These are phyloP conservation scores for Isoperla grammatica DNA, from an alignment of 2,888 invertebrate genomes.

Conservation along the genomic window DNA sequence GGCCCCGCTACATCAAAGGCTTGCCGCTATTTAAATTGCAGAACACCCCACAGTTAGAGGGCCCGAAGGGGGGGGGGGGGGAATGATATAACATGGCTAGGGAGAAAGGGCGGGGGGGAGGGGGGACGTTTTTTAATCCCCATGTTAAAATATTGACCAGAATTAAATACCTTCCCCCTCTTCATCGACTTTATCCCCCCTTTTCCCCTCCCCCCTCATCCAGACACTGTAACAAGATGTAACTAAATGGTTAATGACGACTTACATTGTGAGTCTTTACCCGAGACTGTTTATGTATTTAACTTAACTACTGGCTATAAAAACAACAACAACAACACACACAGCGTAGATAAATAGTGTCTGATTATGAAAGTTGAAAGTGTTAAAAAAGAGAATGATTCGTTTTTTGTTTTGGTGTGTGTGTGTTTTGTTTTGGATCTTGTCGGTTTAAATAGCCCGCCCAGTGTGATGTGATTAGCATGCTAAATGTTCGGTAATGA, in stretches of 20 bases:
- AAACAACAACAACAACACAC: too few relatives aligned
- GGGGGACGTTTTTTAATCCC: constrained; percentile 29
- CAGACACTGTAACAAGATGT: constrained; percentile 19
- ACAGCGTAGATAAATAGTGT: too few relatives aligned
- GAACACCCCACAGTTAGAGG: constrained; percentile 30
- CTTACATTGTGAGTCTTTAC: background rate
- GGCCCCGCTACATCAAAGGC: constrained; percentile 22
- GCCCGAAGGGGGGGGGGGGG: constrained; percentile 22
- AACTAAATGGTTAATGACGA: background rate
- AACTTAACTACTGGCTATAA: background rate
- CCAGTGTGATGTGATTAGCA: too few relatives aligned
- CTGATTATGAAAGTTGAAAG: too few relatives aligned
- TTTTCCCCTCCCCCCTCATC: constrained; percentile 9
- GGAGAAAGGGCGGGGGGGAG: constrained; percentile 11
- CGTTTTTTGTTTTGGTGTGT: too few relatives aligned
- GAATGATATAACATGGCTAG: background rate
- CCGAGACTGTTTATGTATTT: background rate
- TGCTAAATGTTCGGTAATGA: too few relatives aligned
- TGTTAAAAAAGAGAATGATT: too few relatives aligned
- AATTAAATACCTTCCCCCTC: constrained; percentile 31
- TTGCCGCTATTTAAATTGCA: constrained; percentile 34
- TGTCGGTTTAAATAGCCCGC: too few relatives aligned
- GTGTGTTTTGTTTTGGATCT: too few relatives aligned
- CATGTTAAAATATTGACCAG: constrained; percentile 39
- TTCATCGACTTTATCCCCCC: constrained; percentile 9